Evolutionary conservation across 1,140 invertebrate species (phyloP).

Genomic region (Mamestra configurata): DNA sequence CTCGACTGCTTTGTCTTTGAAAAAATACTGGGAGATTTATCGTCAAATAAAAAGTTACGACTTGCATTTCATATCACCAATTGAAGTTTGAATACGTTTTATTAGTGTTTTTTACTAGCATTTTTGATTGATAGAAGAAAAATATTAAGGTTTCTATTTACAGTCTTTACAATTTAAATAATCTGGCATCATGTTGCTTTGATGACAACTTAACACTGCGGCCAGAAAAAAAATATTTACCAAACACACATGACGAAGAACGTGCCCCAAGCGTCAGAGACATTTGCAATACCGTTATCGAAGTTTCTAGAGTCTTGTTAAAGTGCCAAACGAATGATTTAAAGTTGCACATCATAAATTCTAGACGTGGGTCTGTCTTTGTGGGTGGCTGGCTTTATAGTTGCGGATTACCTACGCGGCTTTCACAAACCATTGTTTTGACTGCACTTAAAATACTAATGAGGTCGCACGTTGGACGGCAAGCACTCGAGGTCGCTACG

Average conservation of each 20-base stretch:
- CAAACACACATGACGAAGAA: not conserved
- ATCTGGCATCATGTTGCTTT: not conserved
- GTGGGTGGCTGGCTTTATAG: slow-evolving; percentile 59
- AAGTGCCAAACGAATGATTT: slow-evolving; percentile 27
- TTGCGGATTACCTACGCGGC: slow-evolving; percentile 62
- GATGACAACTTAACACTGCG: not conserved
- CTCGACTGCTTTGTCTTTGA: not conserved
- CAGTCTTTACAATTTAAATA: not conserved
- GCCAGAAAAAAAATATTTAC: not conserved
- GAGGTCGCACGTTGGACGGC: slow-evolving; percentile 56
- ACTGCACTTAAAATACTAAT: slow-evolving; percentile 73
- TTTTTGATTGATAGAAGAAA: not conserved
- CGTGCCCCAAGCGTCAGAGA: not conserved
- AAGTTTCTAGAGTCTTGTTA: slow-evolving; percentile 13
- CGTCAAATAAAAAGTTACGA: not conserved
- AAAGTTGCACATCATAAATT: slow-evolving; percentile 33
- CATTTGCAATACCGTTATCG: slow-evolving; percentile 13
- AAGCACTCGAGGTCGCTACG: not conserved
- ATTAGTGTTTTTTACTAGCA: too few relatives aligned
- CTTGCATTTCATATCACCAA: too few relatives aligned
- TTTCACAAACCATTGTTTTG: slow-evolving; percentile 75
- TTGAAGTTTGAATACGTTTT: too few relatives aligned
- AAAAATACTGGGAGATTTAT: not conserved
- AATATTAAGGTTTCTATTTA: not conserved
- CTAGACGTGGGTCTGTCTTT: slow-evolving; percentile 26